Base-by-base conservation (phyloP, 2,797 vertebrate species). In the Urophycis tenuis region DNA sequence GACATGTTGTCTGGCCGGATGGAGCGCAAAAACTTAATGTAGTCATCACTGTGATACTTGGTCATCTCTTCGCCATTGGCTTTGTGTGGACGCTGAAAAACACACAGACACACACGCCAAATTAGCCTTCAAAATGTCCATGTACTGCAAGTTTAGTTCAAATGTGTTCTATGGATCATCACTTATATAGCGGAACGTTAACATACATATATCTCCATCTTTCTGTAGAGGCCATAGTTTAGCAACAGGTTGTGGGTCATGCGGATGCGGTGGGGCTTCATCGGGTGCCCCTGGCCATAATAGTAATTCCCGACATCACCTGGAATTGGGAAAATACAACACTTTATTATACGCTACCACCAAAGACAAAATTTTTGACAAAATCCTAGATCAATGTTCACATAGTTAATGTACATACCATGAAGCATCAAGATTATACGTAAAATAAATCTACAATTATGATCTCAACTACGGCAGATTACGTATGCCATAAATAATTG, bases 1-100 rank as follows among this genome's bases (percentile, higher is more conserved):
- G 97, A 99, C 97, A 99, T 99, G 93, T 99, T 99, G 88, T 99
- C 97, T 0, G 97, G 97, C 34, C 97, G 95, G 83, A 99, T 99
- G 11, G 97, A 98, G n/a, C 95, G 93, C 75, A 99, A 92, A 78
- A 99, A 99, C 78, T 98, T 97, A 83, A 99, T 99, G 93, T 99
- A 99, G 87, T 99, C 97, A 0, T 99, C 97, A 0, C 97, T 99
- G 94, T 99, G 97, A 85, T 99, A 99, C 93, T 99, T 99, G 83
- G 97, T 99, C 97, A 99, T 99, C 88, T 99, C 97, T 87, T 99
- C 97, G 1, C 94, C 97, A 0, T 94, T 98, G 45, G 97, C 97
- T 92, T 99, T 99, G 91, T 99, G 97, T 12, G 97, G 97, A 74
- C 97, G 95, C 97, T 99, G 91, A 73, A 81, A 84, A 19, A 71